Conservation (phyloP, 2,113 vertebrate species). For the Larimichthys crocea region DNA sequence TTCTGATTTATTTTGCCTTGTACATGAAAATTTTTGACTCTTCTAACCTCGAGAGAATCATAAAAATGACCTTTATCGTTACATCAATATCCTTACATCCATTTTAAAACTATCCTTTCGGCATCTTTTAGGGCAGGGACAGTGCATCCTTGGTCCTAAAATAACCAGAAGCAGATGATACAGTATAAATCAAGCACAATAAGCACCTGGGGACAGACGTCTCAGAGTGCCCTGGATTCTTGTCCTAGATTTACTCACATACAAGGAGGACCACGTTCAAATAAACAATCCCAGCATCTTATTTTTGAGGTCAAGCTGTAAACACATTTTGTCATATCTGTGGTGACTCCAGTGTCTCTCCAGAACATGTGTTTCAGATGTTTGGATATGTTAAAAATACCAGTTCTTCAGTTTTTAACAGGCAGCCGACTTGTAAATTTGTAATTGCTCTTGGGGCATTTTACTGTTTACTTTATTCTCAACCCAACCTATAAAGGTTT, state of each 20-base stretch:
- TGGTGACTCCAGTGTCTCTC: slow-evolving; percentile 18
- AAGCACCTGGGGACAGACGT: slow-evolving; percentile 63
- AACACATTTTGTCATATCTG: slow-evolving; percentile 10
- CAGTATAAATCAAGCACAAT: slow-evolving; percentile 76
- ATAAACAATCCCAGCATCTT: slow-evolving; percentile 63
- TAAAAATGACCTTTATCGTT: background rate
- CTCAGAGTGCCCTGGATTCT: slow-evolving; percentile 78
- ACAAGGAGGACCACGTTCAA: slow-evolving; percentile 41
- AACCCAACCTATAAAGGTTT: slow-evolving; percentile 30
- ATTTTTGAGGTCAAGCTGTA: slow-evolving; percentile 44
- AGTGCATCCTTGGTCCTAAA: slow-evolving; percentile 56
- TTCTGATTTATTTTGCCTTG: slow-evolving; percentile 4
- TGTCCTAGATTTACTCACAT: slow-evolving; percentile 76
- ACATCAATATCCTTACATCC: background rate
- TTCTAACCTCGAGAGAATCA: background rate
- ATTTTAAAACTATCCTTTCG: slow-evolving; percentile 21
- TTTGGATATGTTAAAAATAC: slow-evolving; percentile 1
- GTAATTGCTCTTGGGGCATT: slow-evolving; percentile 33
- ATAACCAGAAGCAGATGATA: slow-evolving; percentile 68
- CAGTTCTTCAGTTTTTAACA: background rate
- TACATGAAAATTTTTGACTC: background rate
- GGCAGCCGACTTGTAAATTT: slow-evolving; percentile 13
- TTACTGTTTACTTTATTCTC: slow-evolving; percentile 38
- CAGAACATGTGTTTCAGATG: slow-evolving; percentile 14
- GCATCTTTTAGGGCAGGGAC: slow-evolving; percentile 49